Conservation (phyloP, 1,140 invertebrate genomes). For the Ips nitidus region DNA sequence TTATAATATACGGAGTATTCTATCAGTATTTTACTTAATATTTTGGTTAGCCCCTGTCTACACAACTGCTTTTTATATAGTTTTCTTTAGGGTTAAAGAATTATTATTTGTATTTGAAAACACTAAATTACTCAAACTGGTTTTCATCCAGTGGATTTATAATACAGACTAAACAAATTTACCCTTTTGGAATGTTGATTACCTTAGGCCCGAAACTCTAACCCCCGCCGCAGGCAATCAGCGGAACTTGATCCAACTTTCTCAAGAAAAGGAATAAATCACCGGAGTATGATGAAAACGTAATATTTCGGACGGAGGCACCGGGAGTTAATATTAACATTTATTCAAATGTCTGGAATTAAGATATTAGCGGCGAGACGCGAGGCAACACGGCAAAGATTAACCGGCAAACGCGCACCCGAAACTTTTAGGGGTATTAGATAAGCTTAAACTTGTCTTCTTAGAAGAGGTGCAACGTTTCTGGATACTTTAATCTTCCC, state of each 20-base stretch:
- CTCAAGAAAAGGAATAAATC: slow-evolving; percentile 37
- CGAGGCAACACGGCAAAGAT: slow-evolving; percentile 34
- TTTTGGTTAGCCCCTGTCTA: too few relatives aligned
- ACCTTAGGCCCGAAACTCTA: neutral
- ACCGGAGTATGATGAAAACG: slow-evolving; percentile 39
- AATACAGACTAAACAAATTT: too few relatives aligned
- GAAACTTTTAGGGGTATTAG: slow-evolving; percentile 39
- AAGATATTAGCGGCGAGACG: slow-evolving; percentile 44
- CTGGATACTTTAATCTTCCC: slow-evolving; percentile 18
- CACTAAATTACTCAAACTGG: too few relatives aligned
- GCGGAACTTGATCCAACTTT: slow-evolving; percentile 34
- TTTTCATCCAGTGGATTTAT: too few relatives aligned
- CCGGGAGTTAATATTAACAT: slow-evolving; percentile 43
- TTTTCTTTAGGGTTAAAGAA: too few relatives aligned
- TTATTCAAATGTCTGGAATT: slow-evolving; percentile 47
- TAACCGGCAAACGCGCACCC: slow-evolving; percentile 35
- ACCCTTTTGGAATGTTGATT: neutral
- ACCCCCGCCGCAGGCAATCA: slow-evolving; percentile 7
- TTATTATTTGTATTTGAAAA: too few relatives aligned
- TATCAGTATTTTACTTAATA: too few relatives aligned
- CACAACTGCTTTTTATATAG: too few relatives aligned
- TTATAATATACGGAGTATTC: too few relatives aligned
- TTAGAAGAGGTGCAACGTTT: slow-evolving; percentile 37
- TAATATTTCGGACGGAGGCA: slow-evolving; percentile 32
- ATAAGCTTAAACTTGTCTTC: slow-evolving; percentile 43